A percentile compares a stretch with the other conserved stretches of the same genome.
These are phyloP conservation scores for Tachuris rubrigastra DNA, from an alignment of 2,113 vertebrate species.

Conservation along the genomic window DNA sequence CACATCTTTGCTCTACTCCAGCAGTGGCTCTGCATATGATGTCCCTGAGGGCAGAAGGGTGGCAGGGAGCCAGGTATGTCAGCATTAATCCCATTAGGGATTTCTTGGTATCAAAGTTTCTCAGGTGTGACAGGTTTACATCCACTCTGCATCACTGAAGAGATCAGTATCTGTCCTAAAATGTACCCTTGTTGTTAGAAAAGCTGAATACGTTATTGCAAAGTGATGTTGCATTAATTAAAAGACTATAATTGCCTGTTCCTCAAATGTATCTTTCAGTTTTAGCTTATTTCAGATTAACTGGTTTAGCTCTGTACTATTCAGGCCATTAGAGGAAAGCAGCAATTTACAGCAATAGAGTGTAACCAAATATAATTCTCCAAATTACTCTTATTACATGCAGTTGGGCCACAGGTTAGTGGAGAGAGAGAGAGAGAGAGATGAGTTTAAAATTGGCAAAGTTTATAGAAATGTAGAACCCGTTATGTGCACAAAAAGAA, in stretches of 20 bases:
- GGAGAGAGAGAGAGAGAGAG: not conserved
- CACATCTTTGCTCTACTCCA: not conserved
- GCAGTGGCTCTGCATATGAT: not conserved
- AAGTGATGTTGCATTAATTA: not conserved
- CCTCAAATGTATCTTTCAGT: not conserved
- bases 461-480: constrained; percentile 8
- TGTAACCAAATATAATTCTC: constrained; percentile 34
- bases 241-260: not conserved
- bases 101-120: not conserved
- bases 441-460: constrained; percentile 30
- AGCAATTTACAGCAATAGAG: constrained; percentile 43
- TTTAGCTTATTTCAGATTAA: constrained; percentile 28
- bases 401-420: constrained; percentile 33
- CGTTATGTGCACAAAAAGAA: not conserved
- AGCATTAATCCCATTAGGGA: not conserved
- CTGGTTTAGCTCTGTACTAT: constrained; percentile 10
- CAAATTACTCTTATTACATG: constrained; percentile 45
- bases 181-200: not conserved
- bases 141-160: not conserved
- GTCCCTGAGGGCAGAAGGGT: not conserved
- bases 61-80: not conserved
- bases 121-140: not conserved
- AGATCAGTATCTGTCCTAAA: not conserved
- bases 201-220: not conserved
- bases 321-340: constrained; percentile 16